phyloP scores from a whole-genome alignment of 2,888 invertebrate species.

The Drosophila anomelani region DNA sequence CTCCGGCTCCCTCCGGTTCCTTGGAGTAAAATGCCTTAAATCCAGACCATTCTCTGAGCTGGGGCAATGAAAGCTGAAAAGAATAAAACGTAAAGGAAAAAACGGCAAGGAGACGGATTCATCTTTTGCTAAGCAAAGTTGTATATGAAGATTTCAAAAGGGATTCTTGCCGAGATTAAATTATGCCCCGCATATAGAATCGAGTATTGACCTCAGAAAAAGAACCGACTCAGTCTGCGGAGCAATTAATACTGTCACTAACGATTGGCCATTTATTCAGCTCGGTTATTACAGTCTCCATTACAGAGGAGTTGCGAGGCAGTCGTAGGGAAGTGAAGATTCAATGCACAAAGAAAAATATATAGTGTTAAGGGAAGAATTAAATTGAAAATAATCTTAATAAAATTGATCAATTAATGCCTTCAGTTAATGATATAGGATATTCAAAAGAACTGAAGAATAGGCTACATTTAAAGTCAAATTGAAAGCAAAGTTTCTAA shows the following conservation, averaged over 20 bases:
- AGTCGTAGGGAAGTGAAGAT: no score
- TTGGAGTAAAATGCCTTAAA: conserved; percentile 28
- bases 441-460: no score
- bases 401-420: no score
- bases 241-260: conserved; percentile 9
- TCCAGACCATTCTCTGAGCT: conserved; percentile 7
- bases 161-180: conserved; percentile 30
- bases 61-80: conserved; percentile 16
- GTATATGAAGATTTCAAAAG: conserved; percentile 58
- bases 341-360: background rate
- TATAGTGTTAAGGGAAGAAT: background rate
- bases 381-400: no score
- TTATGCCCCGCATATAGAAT: conserved; percentile 21
- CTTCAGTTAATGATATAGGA: no score
- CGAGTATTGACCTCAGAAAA: conserved; percentile 17
- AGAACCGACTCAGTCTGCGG: background rate
- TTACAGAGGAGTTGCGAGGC: no score
- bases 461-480: no score
- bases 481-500: no score
- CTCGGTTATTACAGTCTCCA: background rate
- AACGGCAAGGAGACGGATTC: conserved; percentile 38
- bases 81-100: conserved; percentile 14
- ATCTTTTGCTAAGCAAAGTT: conserved; percentile 42
- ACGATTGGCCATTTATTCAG: background rate
- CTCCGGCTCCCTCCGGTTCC: conserved; percentile 1